Evolutionary conservation across 2,113 vertebrate species (phyloP).

Genomic region (Phrynocephalus versicolor): DNA sequence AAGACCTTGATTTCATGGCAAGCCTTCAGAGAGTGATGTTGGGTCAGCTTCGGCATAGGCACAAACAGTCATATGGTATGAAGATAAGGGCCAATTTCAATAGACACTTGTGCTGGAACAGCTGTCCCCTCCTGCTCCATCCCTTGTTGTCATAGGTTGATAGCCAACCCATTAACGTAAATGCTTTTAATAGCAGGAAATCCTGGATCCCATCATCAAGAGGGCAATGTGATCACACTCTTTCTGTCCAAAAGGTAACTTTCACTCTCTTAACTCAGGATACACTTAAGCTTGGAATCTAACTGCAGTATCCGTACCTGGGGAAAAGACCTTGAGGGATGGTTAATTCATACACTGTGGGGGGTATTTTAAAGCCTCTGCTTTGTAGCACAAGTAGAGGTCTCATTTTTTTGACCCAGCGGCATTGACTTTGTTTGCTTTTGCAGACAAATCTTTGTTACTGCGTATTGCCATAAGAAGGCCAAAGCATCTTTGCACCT

Average conservation of each 20-base stretch:
- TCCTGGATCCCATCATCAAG: conserved; percentile 7
- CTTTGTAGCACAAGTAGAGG: neutral
- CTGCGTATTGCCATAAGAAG: neutral
- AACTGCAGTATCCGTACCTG: neutral
- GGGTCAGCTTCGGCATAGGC: neutral
- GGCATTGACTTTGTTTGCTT: neutral
- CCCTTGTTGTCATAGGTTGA: conserved; percentile 3
- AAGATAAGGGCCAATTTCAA: neutral
- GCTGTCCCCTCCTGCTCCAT: neutral
- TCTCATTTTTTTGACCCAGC: no score
- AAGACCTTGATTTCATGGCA: neutral
- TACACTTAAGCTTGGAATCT: neutral
- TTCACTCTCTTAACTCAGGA: neutral
- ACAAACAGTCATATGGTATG: neutral
- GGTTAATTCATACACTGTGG: no score
- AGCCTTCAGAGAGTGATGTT: neutral
- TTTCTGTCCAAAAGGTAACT: neutral
- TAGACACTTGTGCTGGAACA: accelerated
- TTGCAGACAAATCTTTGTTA: neutral
- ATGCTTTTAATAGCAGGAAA: conserved; percentile 28
- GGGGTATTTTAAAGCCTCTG: neutral
- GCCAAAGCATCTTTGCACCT: neutral
- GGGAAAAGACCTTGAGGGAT: neutral
- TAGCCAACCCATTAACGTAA: conserved; percentile 3
- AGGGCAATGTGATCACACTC: neutral